Percentiles rank a stretch among this genome's conserved stretches.
Evolutionary conservation across 2,888 invertebrate genomes (phyloP).

Genomic region (Folsomia candida): DNA sequence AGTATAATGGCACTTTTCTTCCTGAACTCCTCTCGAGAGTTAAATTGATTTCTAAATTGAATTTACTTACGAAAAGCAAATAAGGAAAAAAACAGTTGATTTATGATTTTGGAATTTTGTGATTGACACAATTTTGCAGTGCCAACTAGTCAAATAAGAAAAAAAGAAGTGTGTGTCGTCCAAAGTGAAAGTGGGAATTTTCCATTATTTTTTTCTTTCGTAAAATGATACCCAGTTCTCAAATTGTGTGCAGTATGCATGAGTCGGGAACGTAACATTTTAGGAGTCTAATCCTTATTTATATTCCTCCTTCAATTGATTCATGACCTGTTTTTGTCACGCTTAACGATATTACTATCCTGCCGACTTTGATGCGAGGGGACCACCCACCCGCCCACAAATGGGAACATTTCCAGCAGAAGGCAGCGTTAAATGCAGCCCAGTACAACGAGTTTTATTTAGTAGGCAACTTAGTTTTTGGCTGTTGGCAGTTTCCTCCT

Average conservation of each 20-base stretch:
- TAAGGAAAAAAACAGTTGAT: no score
- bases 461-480: not conserved
- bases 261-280: not conserved
- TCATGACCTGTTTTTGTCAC: constrained; percentile 14
- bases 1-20: not conserved
- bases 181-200: not conserved
- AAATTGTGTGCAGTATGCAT: not conserved
- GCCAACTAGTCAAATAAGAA: no score
- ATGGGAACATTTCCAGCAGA: not conserved
- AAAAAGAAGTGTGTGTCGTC: not conserved
- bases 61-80: no score
- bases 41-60: not conserved
- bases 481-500: not conserved
- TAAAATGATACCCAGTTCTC: not conserved
- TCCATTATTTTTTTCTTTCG: not conserved
- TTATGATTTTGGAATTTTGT: not conserved
- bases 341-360: constrained; percentile 9
- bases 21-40: no score
- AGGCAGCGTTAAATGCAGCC: not conserved
- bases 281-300: constrained; percentile 2
- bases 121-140: not conserved
- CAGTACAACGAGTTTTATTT: not conserved
- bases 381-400: not conserved
- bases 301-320: constrained; percentile 11
- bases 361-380: not conserved